Evolutionary conservation across 2,888 invertebrate species (phyloP), one percentile per base, ranked within the genome.

Genomic region (Baronia brevicornis): DNA sequence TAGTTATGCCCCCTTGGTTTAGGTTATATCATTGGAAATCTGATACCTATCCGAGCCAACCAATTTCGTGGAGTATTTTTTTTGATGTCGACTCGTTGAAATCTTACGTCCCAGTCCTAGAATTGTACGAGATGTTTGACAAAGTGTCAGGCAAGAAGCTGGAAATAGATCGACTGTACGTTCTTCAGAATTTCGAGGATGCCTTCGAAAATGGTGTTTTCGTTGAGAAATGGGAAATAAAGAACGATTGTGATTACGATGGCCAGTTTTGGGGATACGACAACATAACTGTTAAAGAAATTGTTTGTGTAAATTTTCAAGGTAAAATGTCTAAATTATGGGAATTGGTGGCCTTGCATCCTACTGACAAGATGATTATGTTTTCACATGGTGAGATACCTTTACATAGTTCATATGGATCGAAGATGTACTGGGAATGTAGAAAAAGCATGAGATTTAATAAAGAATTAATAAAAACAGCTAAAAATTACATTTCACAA

Each of bases 1-100:
- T 94, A 49, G 95, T 98, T 26, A 79, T 99, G 42, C 98, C 98
- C 6, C 97, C 98, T 0, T 99, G 97, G 95, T 88, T 91, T 32
- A 87, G 89, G 39, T 70, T 98, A 2, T 94, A 94, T 48, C 99
- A 99, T 63, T 99, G 99, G 98, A 87, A 85, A 54, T 86, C 88
- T 3, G 66, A 59, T 12, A 79, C 84, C 14, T 33, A 85, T 12
- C 54, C 66, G 2, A 90, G 91, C 44, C 74, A 77, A 8, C 86
- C 89, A 19, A 72, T 92, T 18, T 89, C 91, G 0, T 98, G 98
- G 98, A 77, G 86, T 3, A 60, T 69, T 17, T 98, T 96, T 68
- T 99, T 99, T 71, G 93, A 98, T 61, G 31, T 97, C 3, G 50
- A 84, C 0, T 92, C 94, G 52, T 77, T 99, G 12, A 86, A 89